phyloP scores from a whole-genome alignment of 2,113 vertebrate species.

The Henicopernis longicauda region DNA sequence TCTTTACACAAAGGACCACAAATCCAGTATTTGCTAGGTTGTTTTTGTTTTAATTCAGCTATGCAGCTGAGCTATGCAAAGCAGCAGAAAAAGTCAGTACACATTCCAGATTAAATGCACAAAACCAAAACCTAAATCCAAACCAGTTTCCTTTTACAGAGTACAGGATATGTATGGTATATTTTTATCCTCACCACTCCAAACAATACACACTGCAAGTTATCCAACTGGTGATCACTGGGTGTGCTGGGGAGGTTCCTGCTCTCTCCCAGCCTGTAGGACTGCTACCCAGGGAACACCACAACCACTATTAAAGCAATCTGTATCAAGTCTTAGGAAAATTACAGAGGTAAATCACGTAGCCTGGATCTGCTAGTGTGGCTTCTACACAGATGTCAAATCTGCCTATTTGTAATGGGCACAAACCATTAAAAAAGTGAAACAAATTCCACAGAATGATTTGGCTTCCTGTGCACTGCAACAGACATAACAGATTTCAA shows the following conservation, averaged over 20 bases:
- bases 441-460: background rate
- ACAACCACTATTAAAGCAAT: background rate
- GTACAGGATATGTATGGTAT: accelerated
- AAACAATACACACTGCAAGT: background rate
- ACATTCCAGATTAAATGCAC: background rate
- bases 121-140: background rate
- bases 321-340: background rate
- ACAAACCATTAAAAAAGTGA: background rate
- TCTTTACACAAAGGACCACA: background rate
- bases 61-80: background rate
- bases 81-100: background rate
- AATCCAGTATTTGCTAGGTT: background rate
- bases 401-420: background rate
- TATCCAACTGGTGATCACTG: too few relatives aligned
- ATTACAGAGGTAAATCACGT: background rate
- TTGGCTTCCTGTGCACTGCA: background rate
- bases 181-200: background rate
- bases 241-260: background rate
- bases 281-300: background rate
- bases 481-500: background rate
- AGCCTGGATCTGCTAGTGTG: background rate
- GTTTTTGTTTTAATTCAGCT: background rate
- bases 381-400: background rate
- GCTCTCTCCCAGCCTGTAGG: background rate
- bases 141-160: background rate